These are phyloP conservation scores for Metaphire vulgaris DNA, from an alignment of 1,140 invertebrate genomes.

Conservation along the genomic window DNA sequence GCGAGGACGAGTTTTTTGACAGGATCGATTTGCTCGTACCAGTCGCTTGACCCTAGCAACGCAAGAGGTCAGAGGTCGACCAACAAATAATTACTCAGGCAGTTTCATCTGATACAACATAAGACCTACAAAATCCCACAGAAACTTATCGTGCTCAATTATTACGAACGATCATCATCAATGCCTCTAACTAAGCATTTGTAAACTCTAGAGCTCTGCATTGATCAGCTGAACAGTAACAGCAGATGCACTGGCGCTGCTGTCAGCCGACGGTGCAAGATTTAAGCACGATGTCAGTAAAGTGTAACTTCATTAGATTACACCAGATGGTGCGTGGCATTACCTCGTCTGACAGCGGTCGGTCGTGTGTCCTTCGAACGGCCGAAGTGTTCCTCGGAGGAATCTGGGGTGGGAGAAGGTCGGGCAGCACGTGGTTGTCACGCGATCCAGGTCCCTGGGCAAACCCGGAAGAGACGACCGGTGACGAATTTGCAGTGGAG, in stretches of 20 bases:
- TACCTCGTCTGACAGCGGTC: constrained; percentile 89
- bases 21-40: background rate
- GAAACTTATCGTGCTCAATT: no score
- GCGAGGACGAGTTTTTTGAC: constrained; percentile 55
- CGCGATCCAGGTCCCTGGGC: background rate
- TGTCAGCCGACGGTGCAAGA: no score
- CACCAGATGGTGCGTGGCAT: no score
- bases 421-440: constrained; percentile 68
- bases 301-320: no score
- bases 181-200: no score
- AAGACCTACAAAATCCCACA: no score
- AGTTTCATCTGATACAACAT: no score
- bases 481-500: background rate
- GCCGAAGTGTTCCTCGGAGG: constrained; percentile 66
- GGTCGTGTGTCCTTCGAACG: constrained; percentile 71
- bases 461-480: background rate
- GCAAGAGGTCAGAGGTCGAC: background rate
- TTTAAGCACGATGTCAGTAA: no score
- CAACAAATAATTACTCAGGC: background rate
- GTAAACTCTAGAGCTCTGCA: no score
- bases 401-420: constrained; percentile 69
- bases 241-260: no score
- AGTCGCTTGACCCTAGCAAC: background rate
- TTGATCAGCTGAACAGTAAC: no score
- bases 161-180: no score